Evolutionary conservation across 2,888 invertebrate species (phyloP), one percentile per base, ranked within the genome.

Genomic region (Cerastoderma edule): DNA sequence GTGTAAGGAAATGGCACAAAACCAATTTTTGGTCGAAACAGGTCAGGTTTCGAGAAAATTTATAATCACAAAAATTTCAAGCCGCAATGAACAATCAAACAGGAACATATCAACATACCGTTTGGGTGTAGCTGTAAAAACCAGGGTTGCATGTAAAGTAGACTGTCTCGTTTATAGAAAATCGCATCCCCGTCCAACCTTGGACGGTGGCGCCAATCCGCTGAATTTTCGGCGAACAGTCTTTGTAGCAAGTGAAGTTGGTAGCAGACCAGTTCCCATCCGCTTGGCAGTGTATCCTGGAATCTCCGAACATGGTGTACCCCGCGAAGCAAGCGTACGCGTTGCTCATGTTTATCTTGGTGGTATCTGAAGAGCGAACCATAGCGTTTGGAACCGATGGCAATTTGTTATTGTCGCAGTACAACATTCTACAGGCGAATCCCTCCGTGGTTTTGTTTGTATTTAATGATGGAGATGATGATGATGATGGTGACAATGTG

Each of bases 271-370:
- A 60, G 24, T 39, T 60, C 1, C 60, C 60, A 33, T 60, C 39
- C 3, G 33, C 28, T 39, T 39, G 27, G 27, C 60, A 60, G 4
- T 39, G 5, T 24, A 60, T 39, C 27, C 4, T 60, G 4, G 60
- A 35, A 24, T 60, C 60, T 16, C 60, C 60, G 24, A 39, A 60
- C 60, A 60, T 60, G 22, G 60, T 60, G 30, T 60, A 60, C 16
- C 60, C 60, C 24, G 22, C 2, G 13, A 24, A 6, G 39, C 60
- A 60, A 1, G 13, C 8, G 33, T 60, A 60, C 13, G 60, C 60
- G 27, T 60, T 60, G 2, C 39, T 60, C 1, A 2, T 5, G 27
- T 33, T 33, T 13, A 60, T 5, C 27, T 39, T 60, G 0, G 60
- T 60, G 13, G 1, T 1, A 22, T 39, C 35, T n/a, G 1, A 8